Percentiles rank a stretch among this genome's conserved stretches.
These are phyloP conservation scores for Hemichromis elongatus DNA, from an alignment of 2,113 vertebrate genomes.

Conservation along the genomic window DNA sequence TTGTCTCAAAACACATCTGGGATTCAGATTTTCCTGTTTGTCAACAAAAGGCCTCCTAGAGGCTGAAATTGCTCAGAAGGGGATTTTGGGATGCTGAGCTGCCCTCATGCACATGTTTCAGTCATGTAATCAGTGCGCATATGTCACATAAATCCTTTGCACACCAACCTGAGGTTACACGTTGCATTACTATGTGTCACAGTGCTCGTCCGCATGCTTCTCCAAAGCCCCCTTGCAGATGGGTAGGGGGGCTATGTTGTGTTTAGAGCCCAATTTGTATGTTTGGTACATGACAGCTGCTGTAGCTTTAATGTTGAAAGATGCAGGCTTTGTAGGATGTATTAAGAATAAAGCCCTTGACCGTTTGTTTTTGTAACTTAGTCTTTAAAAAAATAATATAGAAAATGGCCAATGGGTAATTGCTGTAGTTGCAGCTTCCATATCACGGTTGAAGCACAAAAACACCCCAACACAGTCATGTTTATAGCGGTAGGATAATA, in stretches of 20 bases:
- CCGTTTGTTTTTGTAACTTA: not conserved
- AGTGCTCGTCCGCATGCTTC: not conserved
- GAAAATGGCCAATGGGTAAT: not conserved
- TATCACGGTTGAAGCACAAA: not conserved
- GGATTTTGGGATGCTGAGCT: slow-evolving; percentile 16
- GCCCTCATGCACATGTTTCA: slow-evolving; percentile 18
- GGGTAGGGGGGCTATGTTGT: slow-evolving; percentile 14
- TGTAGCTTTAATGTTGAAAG: not conserved
- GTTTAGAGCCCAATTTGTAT: slow-evolving; percentile 9
- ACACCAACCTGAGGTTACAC: not conserved
- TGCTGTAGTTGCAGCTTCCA: not conserved
- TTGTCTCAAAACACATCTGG: slow-evolving; percentile 62
- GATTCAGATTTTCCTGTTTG: slow-evolving; percentile 68
- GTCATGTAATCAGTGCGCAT: slow-evolving; percentile 16
- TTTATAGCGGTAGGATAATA: slow-evolving; percentile 17
- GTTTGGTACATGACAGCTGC: slow-evolving; percentile 27
- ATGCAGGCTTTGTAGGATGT: not conserved
- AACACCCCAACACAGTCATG: not conserved
- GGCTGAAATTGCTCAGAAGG: slow-evolving; percentile 23
- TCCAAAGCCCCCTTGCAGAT: slow-evolving; percentile 24
- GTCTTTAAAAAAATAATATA: not conserved
- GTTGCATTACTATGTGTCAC: slow-evolving; percentile 23
- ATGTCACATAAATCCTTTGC: slow-evolving; percentile 42
- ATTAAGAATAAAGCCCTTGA: not conserved
- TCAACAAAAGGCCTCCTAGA: slow-evolving; percentile 61